Percentiles rank a stretch among this genome's conserved stretches.
phyloP scores from a whole-genome alignment of 2,113 vertebrate species.

The Erpornis zantholeuca region DNA sequence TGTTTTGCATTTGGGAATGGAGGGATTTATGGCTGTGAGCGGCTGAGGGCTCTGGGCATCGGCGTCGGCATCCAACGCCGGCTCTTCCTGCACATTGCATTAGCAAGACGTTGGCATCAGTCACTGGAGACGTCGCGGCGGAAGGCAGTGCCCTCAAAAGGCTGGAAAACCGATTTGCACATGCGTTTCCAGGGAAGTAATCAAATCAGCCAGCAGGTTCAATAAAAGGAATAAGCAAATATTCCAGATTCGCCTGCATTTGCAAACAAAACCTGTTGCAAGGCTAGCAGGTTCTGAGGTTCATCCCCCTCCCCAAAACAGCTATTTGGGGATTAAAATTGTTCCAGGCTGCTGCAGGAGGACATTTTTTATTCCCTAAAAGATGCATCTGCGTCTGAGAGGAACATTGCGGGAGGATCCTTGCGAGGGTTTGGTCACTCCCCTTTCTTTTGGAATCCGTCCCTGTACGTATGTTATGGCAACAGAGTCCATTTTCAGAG shows the following conservation, averaged over 20 bases:
- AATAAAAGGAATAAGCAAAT: neutral
- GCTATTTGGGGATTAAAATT: neutral
- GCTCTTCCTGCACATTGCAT: neutral
- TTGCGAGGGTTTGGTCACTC: fast-evolving
- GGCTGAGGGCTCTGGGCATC: neutral
- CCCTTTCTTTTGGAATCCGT: fast-evolving
- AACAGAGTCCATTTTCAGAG: neutral
- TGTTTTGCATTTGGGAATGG: neutral
- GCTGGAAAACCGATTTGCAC: constrained; percentile 5
- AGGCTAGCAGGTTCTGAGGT: neutral
- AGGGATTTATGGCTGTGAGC: neutral
- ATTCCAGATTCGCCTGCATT: neutral
- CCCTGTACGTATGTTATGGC: fast-evolving
- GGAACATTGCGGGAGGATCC: neutral
- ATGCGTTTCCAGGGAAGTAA: neutral
- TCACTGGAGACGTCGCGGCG: neutral
- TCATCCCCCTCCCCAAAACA: neutral
- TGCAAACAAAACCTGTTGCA: neutral
- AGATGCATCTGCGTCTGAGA: neutral
- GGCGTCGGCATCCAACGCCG: neutral
- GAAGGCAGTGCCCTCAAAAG: constrained; percentile 14
- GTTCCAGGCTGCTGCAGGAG: neutral
- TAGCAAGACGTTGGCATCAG: neutral
- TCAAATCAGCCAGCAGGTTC: constrained; percentile 10
- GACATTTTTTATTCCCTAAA: neutral